Percentiles rank a stretch among this genome's conserved stretches.
Conservation (phyloP, 2,797 vertebrate species). For the Mycteria americana region DNA sequence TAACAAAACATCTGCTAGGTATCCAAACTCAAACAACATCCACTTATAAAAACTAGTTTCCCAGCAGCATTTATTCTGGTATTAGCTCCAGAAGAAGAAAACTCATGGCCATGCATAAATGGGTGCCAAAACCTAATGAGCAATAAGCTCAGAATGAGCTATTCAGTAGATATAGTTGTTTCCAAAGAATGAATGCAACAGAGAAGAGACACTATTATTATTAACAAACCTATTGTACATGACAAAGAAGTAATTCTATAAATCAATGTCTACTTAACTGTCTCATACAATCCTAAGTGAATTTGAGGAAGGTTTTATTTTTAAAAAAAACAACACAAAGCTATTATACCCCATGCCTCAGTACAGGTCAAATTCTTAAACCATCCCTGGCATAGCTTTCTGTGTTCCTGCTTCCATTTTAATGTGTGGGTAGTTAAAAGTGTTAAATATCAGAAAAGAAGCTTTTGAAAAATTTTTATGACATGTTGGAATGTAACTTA, state of each 20-base stretch:
- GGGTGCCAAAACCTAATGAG: background rate
- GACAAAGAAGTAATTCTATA: background rate
- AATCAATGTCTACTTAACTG: background rate
- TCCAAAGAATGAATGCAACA: background rate
- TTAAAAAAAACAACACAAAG: background rate
- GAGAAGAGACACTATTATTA: background rate
- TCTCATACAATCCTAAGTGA: background rate
- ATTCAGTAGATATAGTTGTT: background rate
- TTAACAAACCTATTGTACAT: background rate
- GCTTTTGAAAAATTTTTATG: background rate
- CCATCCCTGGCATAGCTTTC: background rate
- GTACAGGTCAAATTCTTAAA: background rate
- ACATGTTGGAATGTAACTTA: background rate
- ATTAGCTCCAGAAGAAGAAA: background rate
- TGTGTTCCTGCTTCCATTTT: background rate
- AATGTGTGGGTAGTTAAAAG: background rate
- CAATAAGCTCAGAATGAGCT: background rate
- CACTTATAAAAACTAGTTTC: background rate
- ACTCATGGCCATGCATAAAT: background rate
- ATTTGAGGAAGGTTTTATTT: background rate
- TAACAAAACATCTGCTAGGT: background rate
- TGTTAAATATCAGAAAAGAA: background rate
- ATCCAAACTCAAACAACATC: background rate
- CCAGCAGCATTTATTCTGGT: background rate
- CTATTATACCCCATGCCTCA: background rate